Percentiles rank a stretch among this genome's conserved stretches.
These are phyloP conservation scores for Asobara japonica DNA, from an alignment of 1,140 invertebrate genomes.

Conservation along the genomic window DNA sequence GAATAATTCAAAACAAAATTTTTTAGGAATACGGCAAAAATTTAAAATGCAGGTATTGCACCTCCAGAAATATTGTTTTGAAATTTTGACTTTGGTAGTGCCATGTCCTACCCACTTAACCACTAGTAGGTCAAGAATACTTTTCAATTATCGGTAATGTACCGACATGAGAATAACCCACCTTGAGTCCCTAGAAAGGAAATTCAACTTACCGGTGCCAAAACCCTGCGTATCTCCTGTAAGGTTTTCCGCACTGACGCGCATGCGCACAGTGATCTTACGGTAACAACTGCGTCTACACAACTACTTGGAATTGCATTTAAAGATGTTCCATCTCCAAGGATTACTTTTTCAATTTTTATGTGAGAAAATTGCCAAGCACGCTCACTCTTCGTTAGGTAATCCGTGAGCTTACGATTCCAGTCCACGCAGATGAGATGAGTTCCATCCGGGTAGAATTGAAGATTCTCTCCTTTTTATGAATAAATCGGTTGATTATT, in stretches of 20 bases:
- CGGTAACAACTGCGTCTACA: conserved; percentile 56
- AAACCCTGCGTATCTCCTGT: conserved; percentile 52
- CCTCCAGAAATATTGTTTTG: background rate
- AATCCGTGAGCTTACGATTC: conserved; percentile 53
- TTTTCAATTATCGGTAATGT: background rate
- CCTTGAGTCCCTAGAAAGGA: background rate
- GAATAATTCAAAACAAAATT: background rate
- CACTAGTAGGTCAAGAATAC: background rate
- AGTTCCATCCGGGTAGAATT: conserved; percentile 54
- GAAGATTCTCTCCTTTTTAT: conserved; percentile 57
- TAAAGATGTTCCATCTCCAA: conserved; percentile 55
- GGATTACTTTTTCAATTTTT: conserved; percentile 51
- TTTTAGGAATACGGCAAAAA: too few species aligned
- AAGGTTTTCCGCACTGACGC: conserved; percentile 48
- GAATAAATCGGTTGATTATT: background rate
- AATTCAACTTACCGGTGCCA: conserved; percentile 51
- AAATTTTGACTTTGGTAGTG: too few species aligned
- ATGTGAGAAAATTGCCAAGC: conserved; percentile 56
- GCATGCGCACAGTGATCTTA: conserved; percentile 55
- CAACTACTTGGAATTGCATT: conserved; percentile 44
- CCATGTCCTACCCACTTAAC: too few species aligned
- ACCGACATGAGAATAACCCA: background rate
- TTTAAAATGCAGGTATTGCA: background rate
- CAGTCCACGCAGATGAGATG: conserved; percentile 57
- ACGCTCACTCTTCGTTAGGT: conserved; percentile 47